phyloP scores from a whole-genome alignment of 2,797 vertebrate genomes.

The Crocidura indochinensis region DNA sequence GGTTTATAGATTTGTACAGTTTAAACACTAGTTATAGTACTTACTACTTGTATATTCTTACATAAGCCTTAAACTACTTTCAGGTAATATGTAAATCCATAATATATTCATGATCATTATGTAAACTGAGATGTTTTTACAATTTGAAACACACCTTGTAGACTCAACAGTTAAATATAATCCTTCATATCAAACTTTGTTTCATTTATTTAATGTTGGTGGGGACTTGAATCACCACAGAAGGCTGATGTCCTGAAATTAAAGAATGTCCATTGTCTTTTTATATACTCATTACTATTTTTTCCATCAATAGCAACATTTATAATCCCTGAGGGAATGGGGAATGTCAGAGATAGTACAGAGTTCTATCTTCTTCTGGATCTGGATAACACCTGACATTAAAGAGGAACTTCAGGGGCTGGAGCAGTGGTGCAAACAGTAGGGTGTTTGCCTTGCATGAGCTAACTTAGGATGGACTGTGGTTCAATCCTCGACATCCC shows the following conservation, averaged over 20 bases:
- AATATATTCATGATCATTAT: not conserved
- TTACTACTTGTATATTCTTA: not conserved
- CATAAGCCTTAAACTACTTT: slow-evolving; percentile 1
- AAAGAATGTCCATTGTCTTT: not conserved
- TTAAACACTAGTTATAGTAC: not conserved
- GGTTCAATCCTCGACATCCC: no score
- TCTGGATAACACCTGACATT: no score
- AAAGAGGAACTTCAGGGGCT: no score
- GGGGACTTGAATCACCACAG: not conserved
- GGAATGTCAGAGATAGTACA: no score
- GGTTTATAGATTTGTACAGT: not conserved
- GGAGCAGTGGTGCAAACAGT: no score
- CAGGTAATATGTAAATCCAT: not conserved
- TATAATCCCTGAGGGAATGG: not conserved
- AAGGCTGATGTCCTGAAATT: not conserved
- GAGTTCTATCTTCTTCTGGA: no score
- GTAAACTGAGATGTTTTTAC: slow-evolving; percentile 8
- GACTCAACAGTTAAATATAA: not conserved
- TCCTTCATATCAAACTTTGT: not conserved
- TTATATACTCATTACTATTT: not conserved
- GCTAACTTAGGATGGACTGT: no score
- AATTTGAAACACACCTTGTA: not conserved
- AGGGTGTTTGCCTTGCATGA: no score
- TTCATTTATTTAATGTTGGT: not conserved
- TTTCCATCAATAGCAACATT: not conserved